Percentiles rank a stretch among this genome's conserved stretches.
Evolutionary conservation across 2,888 invertebrate species (phyloP).

Genomic region (Drosophila tripunctata): DNA sequence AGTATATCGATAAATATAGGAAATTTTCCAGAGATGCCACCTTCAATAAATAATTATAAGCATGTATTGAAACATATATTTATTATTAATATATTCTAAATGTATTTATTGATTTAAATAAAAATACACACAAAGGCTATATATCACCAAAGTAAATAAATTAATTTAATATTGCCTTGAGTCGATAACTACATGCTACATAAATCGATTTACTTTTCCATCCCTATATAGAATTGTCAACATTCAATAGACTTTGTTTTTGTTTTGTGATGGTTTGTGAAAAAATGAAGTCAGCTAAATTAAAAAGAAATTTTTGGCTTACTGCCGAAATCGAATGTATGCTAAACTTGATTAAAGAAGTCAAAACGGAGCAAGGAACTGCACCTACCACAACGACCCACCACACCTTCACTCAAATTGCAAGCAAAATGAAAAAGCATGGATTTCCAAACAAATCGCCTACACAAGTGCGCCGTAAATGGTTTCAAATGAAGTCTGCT

Average conservation of each 20-base stretch:
- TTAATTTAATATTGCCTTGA: too few species aligned
- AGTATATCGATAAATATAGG: too few species aligned
- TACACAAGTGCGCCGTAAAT: conserved; percentile 78
- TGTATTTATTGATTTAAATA: not conserved
- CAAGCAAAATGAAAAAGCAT: conserved; percentile 75
- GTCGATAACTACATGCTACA: not conserved
- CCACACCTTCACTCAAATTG: conserved; percentile 78
- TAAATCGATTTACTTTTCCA: not conserved
- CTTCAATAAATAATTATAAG: too few species aligned
- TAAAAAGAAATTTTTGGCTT: conserved; percentile 80
- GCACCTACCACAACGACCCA: conserved; percentile 71
- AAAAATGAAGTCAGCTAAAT: conserved; percentile 71
- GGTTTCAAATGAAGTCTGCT: conserved; percentile 82
- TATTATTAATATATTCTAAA: too few species aligned
- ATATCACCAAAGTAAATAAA: too few species aligned
- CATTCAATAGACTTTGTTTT: too few species aligned
- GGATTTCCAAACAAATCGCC: conserved; percentile 80
- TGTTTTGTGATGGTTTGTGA: too few species aligned
- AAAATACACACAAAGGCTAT: too few species aligned
- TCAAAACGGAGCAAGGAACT: conserved; percentile 65
- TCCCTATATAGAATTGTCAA: conserved; percentile 1
- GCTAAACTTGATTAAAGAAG: conserved; percentile 75
- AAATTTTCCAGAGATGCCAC: too few species aligned
- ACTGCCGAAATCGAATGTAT: conserved; percentile 80
- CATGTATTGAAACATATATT: too few species aligned